Evolutionary conservation across 2,113 vertebrate genomes (phyloP).

Genomic region (Andinoacara biseriatus): DNA sequence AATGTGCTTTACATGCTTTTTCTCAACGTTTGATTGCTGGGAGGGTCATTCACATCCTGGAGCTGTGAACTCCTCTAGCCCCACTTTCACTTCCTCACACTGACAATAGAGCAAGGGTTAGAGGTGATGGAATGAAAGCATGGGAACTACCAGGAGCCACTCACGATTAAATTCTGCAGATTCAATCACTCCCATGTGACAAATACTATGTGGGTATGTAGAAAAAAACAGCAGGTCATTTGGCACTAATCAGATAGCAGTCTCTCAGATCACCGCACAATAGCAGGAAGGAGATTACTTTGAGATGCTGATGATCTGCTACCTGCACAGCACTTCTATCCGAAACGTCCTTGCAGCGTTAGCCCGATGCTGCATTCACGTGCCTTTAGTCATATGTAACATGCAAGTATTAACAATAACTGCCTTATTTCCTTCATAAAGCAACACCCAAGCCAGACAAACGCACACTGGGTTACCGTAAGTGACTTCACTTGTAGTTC

Average conservation of each 20-base stretch:
- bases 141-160: slow-evolving; percentile 39
- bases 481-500: not conserved
- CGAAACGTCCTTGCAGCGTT: not conserved
- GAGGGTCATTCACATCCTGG: slow-evolving; percentile 25
- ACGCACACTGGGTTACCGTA: not conserved
- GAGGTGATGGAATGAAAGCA: slow-evolving; percentile 60
- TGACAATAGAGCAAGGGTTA: slow-evolving; percentile 60
- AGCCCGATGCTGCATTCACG: not conserved
- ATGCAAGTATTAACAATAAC: not conserved
- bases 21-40: not conserved
- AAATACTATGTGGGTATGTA: not conserved
- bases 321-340: not conserved
- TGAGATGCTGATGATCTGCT: slow-evolving; percentile 10
- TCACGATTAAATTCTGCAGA: slow-evolving; percentile 38
- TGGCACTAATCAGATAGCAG: slow-evolving; percentile 25
- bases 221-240: slow-evolving; percentile 55
- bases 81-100: slow-evolving; percentile 58
- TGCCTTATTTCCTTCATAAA: not conserved
- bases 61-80: slow-evolving; percentile 29
- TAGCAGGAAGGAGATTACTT: slow-evolving; percentile 52
- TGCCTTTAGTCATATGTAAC: not conserved
- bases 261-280: slow-evolving; percentile 63
- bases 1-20: not conserved
- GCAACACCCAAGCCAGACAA: not conserved
- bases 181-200: slow-evolving; percentile 59